Conservation (phyloP, 2,888 invertebrate species). For the Volucella inflata region DNA sequence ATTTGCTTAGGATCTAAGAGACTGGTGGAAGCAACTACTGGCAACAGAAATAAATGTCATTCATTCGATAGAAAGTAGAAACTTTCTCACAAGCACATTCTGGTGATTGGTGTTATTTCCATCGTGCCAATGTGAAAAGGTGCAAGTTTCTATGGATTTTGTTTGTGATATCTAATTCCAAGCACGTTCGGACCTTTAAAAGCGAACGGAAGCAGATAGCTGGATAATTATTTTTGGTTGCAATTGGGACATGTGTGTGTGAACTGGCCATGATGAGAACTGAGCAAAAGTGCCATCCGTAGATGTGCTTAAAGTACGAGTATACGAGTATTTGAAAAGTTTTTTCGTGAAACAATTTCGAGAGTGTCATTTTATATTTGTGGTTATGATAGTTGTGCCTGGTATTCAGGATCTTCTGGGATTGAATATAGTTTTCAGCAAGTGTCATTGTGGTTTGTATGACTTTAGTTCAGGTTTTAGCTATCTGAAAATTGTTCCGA, state of each 20-base stretch:
- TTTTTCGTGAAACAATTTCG: no score
- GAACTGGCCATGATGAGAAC: background rate
- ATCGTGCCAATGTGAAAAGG: slow-evolving; percentile 11
- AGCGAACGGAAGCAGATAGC: slow-evolving; percentile 51
- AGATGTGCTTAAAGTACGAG: no score
- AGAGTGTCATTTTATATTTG: no score
- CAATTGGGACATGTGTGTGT: slow-evolving; percentile 24
- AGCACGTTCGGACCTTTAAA: slow-evolving; percentile 69
- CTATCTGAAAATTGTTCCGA: no score
- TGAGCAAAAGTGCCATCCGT: no score
- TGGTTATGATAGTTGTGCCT: no score
- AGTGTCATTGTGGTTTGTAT: no score
- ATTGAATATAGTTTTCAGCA: no score
- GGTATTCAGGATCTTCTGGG: no score
- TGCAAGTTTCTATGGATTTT: slow-evolving; percentile 29
- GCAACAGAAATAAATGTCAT: slow-evolving; percentile 55
- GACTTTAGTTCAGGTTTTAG: no score
- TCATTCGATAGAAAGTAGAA: slow-evolving; percentile 29
- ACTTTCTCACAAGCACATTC: slow-evolving; percentile 48
- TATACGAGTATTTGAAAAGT: no score
- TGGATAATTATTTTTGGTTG: slow-evolving; percentile 5
- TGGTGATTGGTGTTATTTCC: slow-evolving; percentile 9
- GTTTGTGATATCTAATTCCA: slow-evolving; percentile 53
- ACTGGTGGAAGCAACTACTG: background rate
- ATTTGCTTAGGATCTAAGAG: slow-evolving; percentile 25